Conservation (phyloP, 2,113 vertebrate species). For the Lota lota region DNA sequence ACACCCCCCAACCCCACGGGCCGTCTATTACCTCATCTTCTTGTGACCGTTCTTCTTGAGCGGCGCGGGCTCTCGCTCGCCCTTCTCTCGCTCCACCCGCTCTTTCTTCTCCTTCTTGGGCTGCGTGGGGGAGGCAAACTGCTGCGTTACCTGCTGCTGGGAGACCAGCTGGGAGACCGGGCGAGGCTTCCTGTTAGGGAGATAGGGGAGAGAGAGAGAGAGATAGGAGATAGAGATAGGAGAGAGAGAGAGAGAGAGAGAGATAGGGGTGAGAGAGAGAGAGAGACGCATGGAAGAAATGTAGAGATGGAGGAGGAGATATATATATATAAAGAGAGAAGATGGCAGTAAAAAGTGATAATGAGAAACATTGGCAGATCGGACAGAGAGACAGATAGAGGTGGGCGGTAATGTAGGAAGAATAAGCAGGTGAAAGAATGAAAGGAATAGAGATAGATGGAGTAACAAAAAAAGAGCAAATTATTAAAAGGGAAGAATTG, state of each 20-base stretch:
- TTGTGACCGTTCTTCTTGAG: conserved; percentile 98
- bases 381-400: neutral
- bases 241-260: neutral
- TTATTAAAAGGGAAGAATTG: neutral
- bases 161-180: conserved; percentile 97
- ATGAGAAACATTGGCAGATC: too few species aligned
- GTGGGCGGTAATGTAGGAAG: neutral
- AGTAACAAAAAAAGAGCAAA: neutral
- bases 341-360: too few species aligned
- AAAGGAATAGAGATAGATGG: neutral
- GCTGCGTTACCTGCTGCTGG: conserved; percentile 97
- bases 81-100: conserved; percentile 92
- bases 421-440: neutral
- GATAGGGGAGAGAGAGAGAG: conserved; percentile 5
- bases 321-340: too few species aligned
- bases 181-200: conserved; percentile 89
- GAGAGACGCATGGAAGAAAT: conserved; percentile 40
- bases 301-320: conserved; percentile 42
- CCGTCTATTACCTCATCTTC: conserved; percentile 84
- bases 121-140: conserved; percentile 93
- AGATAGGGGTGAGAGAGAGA: neutral
- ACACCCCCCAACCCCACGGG: neutral
- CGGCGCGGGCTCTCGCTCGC: conserved; percentile 89
- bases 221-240: neutral
- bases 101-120: conserved; percentile 99